A percentile compares a stretch with the other conserved stretches of the same genome.
These are phyloP conservation scores for Threskiornis aethiopicus DNA, from an alignment of 2,797 vertebrate genomes.

Conservation along the genomic window DNA sequence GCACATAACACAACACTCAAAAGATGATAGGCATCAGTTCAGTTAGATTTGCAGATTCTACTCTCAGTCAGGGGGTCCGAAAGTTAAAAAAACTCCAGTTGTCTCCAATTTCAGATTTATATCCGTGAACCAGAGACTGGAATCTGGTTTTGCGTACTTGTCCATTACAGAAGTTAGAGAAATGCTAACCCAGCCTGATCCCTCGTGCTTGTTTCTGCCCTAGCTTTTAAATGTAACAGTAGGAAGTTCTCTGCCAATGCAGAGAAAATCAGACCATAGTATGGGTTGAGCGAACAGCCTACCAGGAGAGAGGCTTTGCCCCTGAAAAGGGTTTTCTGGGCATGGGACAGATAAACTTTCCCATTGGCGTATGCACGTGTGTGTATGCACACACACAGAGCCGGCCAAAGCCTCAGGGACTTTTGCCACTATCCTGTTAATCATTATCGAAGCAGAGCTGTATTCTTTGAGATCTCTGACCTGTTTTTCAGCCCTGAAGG, in stretches of 20 bases:
- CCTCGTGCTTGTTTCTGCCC: neutral
- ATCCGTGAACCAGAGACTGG: neutral
- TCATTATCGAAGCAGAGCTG: conserved; percentile 65
- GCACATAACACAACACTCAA: neutral
- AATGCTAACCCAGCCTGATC: neutral
- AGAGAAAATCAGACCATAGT: neutral
- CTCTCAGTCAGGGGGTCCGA: neutral
- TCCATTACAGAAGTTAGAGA: neutral
- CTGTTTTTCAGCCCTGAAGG: conserved; percentile 56
- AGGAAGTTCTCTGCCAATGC: neutral
- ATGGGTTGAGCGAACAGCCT: neutral
- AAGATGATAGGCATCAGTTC: neutral
- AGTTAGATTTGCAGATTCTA: neutral
- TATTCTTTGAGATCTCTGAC: conserved; percentile 66
- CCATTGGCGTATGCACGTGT: neutral
- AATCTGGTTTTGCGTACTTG: neutral
- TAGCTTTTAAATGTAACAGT: neutral
- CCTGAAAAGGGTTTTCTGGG: neutral
- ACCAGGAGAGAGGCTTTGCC: neutral
- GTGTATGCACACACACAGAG: neutral
- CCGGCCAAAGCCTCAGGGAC: conserved; percentile 26
- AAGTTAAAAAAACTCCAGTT: neutral
- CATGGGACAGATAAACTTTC: conserved; percentile 49
- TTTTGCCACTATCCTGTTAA: conserved; percentile 70
- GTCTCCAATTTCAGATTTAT: neutral